Conservation (phyloP, 1,140 invertebrate genomes). For the Hermetia illucens region DNA sequence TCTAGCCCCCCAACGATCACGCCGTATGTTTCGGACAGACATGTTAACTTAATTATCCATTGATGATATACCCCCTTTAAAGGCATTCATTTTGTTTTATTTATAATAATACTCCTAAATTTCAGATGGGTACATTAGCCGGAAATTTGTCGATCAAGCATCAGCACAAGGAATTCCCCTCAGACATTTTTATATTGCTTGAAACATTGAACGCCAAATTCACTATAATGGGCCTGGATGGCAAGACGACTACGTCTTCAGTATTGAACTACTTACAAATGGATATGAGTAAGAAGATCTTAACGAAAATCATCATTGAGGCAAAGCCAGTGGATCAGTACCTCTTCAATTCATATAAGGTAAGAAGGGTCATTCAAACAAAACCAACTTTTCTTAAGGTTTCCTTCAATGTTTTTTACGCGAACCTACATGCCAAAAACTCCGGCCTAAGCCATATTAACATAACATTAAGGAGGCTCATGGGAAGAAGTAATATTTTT, state of each 20-base stretch:
- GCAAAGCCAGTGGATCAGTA: neutral
- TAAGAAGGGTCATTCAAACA: neutral
- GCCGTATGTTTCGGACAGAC: too few species aligned
- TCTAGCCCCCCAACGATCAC: too few species aligned
- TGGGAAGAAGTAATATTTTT: too few species aligned
- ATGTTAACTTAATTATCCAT: too few species aligned
- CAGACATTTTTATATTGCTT: slow-evolving; percentile 54
- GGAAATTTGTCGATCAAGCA: slow-evolving; percentile 66
- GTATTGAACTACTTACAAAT: slow-evolving; percentile 4
- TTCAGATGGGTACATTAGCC: slow-evolving; percentile 49
- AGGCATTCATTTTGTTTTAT: neutral
- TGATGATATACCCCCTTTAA: too few species aligned
- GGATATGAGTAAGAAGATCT: slow-evolving; percentile 5
- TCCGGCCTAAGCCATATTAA: too few species aligned
- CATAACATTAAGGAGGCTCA: too few species aligned
- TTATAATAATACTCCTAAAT: slow-evolving; percentile 8
- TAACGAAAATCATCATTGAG: slow-evolving; percentile 1
- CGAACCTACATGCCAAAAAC: too few species aligned
- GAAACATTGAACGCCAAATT: slow-evolving; percentile 46
- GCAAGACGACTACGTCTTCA: slow-evolving; percentile 9
- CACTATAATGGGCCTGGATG: slow-evolving; percentile 14
- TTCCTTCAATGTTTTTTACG: slow-evolving; percentile 5
- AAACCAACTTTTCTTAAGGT: too few species aligned
- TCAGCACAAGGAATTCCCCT: slow-evolving; percentile 46
- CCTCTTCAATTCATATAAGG: slow-evolving; percentile 1